Base-by-base conservation (phyloP, 2,113 vertebrate genomes). In the Antennarius striatus region DNA sequence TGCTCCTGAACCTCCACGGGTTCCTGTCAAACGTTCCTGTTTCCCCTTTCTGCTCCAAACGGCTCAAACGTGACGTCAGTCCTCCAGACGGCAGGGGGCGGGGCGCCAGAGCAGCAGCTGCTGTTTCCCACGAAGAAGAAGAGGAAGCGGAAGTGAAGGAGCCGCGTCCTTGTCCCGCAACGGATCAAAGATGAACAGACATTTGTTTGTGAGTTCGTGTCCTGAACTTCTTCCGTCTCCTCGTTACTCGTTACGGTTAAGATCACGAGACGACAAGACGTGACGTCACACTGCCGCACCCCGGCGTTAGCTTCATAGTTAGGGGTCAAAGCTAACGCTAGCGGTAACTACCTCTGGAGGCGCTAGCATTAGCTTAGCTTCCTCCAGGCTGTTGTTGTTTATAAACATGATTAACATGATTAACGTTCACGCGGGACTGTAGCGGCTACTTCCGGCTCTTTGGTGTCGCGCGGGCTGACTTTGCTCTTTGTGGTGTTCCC, bases 91-190 rank as follows among this genome's bases (percentile, higher is more conserved):
- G 32, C 32, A 36, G 32, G 32, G 32, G 32, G 0, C 1, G 55
- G 65, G 10, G 3, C 7, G 10, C 10, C 42, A 8, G 10, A 43
- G 10, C 42, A 43, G 10, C 42, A 11, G 42, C 11, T 43, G 42
- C 3, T 11, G 10, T 11, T 10, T 43, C 2, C 0, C 1, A 1
- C 5, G 52, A 15, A 51, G 77, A 79, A 71, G 77, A 82, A 54
- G 4, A 5, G 3, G 42, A 14, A 61, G 29, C 75, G 75, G 86
- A 86, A 83, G 64, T 40, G 0, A 10, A 76, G 12, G 17, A 10
- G 42, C 79, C 46, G 75, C 84, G 88, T 70, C 88, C 88, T 88
- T 90, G 88, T 62, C 68, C 32, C 11, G 42, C 7, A 12, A 52
- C 57, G 6, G 8, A 40, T 10, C 1, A 5, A 76, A 22, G 50